phyloP scores from a whole-genome alignment of 2,797 vertebrate species.

The Cyclura pinguis region DNA sequence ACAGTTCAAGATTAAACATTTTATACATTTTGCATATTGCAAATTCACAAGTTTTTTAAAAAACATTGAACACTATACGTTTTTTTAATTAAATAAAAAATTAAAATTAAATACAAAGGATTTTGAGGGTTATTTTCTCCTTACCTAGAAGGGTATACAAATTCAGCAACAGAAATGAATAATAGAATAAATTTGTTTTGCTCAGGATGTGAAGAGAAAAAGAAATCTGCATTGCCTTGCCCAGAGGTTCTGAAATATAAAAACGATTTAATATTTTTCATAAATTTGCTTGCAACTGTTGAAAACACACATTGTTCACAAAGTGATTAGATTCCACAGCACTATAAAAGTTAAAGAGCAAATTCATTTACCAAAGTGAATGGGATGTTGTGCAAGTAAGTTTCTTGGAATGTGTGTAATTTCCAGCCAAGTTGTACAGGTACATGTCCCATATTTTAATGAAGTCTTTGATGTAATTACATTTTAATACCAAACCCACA shows the following conservation, averaged over 20 bases:
- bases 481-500: constrained; percentile 15
- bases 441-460: background rate
- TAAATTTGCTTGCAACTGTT: constrained; percentile 54
- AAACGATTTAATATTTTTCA: constrained; percentile 43
- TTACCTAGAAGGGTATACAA: constrained; percentile 92
- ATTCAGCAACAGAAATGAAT: constrained; percentile 89
- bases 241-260: constrained; percentile 75
- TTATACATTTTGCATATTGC: background rate
- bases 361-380: constrained; percentile 3
- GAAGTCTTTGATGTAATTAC: background rate
- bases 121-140: constrained; percentile 63
- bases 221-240: constrained; percentile 78
- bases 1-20: background rate
- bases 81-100: background rate
- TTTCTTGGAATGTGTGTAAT: background rate
- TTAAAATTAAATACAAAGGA: background rate
- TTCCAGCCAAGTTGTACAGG: background rate
- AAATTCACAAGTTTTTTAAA: background rate
- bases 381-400: background rate
- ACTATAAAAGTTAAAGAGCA: background rate
- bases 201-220: constrained; percentile 90
- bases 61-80: background rate
- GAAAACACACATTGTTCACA: background rate
- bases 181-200: constrained; percentile 89
- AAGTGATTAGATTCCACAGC: background rate